phyloP scores from a whole-genome alignment of 2,113 vertebrate species.

The Pelecanus crispus region DNA sequence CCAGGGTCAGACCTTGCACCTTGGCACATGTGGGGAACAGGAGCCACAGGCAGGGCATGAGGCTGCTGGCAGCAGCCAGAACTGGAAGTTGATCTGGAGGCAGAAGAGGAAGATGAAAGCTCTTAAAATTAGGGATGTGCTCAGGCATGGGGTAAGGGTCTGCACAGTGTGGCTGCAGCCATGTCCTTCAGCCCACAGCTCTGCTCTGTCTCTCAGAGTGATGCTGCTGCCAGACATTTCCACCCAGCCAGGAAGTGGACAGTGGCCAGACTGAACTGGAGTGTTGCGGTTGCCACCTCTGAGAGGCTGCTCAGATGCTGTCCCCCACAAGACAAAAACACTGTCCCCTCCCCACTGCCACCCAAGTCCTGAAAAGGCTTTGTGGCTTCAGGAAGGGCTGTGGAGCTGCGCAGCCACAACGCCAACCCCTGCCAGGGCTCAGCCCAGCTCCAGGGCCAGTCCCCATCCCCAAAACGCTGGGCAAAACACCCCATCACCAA shows the following conservation, averaged over 20 bases:
- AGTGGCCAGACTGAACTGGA: not conserved
- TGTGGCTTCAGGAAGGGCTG: not conserved
- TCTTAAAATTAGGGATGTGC: not conserved
- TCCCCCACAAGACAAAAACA: too few species aligned
- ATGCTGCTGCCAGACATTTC: not conserved
- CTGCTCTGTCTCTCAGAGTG: not conserved
- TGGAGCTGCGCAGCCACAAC: accelerated
- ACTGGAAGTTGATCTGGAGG: not conserved
- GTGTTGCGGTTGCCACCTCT: not conserved
- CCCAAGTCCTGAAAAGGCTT: not conserved
- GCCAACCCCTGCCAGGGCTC: accelerated
- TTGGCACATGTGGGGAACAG: accelerated
- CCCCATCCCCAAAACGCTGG: not conserved
- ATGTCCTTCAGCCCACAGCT: not conserved
- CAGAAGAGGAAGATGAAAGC: not conserved
- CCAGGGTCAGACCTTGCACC: not conserved
- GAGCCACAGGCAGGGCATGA: not conserved
- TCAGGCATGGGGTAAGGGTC: accelerated
- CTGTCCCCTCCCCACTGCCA: accelerated
- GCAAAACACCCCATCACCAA: not conserved
- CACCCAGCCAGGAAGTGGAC: not conserved
- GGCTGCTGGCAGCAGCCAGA: not conserved
- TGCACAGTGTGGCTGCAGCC: not conserved
- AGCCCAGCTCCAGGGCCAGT: too few species aligned
- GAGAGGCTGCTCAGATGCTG: not conserved